Base-by-base conservation (phyloP, 2,113 vertebrate species). In the Ophiodon elongatus region DNA sequence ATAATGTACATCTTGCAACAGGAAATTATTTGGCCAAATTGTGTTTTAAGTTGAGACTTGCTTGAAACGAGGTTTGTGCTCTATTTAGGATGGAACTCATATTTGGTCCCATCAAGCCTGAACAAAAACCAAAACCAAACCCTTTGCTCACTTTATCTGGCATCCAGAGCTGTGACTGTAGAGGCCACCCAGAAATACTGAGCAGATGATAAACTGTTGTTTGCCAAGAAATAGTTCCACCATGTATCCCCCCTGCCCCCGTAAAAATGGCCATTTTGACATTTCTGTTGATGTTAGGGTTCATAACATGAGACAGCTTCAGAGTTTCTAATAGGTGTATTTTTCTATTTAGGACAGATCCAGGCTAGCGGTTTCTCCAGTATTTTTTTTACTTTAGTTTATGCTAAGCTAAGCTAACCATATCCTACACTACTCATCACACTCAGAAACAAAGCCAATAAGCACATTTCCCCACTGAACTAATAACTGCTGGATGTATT, bases 371-470 rank as follows among this genome's bases (percentile, higher is more conserved):
- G 23, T 29, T 21, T 47, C 23, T 50, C 4, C 31, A 64, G 43
- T 50, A 31, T 85, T n/a, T n/a, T n/a, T n/a, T n/a, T n/a, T n/a
- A n/a, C n/a, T n/a, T n/a, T n/a, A n/a, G n/a, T n/a, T 75, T 73
- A 76, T 79, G 65, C 74, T 69, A 70, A 7, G 59, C 80, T 71
- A 74, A 37, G 69, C 74, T 83, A 83, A 85, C 45, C 73, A 39
- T 84, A 41, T 62, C 66, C 39, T 37, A 35, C 35, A 76, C 21
- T 0, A 11, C 43, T 76, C 33, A 47, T 50, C 27, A 21, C 21
- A 27, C 33, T 17, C 39, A 45, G 63, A 50, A n/a, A 67, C 43
- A 57, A 80, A 81, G 45, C 25, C 47, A 72, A 71, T 8, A 17
- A n/a, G 6, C 52, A 64, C 37, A 68, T 39, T 39, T 35, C 4